Evolutionary conservation across 2,113 vertebrate species (phyloP).

Genomic region (Anarrhichthys ocellatus): DNA sequence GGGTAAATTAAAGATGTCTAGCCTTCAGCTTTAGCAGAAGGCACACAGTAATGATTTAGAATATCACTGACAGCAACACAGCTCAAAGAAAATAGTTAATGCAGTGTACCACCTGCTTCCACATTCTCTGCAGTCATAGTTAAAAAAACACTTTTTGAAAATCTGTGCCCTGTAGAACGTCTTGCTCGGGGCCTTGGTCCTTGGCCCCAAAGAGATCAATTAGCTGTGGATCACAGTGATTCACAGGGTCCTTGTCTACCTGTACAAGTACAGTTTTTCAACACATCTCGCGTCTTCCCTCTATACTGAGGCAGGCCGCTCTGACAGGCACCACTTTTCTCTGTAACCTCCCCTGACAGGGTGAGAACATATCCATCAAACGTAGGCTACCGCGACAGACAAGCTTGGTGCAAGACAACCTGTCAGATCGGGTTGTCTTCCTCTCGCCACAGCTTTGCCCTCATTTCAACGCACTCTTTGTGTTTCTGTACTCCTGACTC

Average conservation of each 20-base stretch:
- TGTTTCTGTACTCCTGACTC: constrained; percentile 42
- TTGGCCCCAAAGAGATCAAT: constrained; percentile 79
- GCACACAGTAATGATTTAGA: constrained; percentile 15
- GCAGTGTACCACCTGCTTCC: not conserved
- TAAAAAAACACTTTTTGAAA: constrained; percentile 11
- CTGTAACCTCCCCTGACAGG: constrained; percentile 74
- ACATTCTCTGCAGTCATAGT: constrained; percentile 29
- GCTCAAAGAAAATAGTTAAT: constrained; percentile 21
- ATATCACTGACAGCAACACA: constrained; percentile 15
- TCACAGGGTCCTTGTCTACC: constrained; percentile 62
- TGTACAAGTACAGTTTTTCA: constrained; percentile 43
- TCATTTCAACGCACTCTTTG: constrained; percentile 63
- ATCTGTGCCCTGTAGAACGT: constrained; percentile 12
- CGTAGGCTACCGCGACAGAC: constrained; percentile 66
- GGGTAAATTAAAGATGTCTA: constrained; percentile 31
- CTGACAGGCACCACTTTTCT: constrained; percentile 78
- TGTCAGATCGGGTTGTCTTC: constrained; percentile 68
- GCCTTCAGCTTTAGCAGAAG: not conserved
- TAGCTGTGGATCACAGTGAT: constrained; percentile 69
- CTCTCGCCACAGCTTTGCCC: constrained; percentile 61
- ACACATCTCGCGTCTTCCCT: constrained; percentile 47
- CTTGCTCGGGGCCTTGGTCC: constrained; percentile 36
- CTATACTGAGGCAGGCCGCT: constrained; percentile 32
- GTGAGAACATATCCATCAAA: constrained; percentile 79
- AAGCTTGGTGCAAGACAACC: constrained; percentile 69